These are phyloP conservation scores for Paedocypris sp. DNA, from an alignment of 2,113 vertebrate genomes.

Conservation along the genomic window DNA sequence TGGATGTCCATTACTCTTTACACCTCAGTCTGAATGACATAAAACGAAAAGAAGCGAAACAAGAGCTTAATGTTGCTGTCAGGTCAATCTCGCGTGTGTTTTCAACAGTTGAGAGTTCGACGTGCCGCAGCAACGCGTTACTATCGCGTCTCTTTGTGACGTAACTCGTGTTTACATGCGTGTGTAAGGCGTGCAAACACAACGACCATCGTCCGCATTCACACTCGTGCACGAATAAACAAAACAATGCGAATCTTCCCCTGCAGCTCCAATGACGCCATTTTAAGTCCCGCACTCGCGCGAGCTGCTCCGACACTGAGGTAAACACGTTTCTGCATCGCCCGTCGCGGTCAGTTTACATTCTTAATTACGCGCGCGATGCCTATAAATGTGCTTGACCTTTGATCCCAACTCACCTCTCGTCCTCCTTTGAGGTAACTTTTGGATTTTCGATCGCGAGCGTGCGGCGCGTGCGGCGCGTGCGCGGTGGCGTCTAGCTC, in stretches of 20 bases:
- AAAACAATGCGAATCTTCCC: slow-evolving; percentile 38
- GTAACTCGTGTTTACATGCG: no score
- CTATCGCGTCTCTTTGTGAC: no score
- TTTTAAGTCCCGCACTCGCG: slow-evolving; percentile 17
- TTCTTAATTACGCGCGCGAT: background rate
- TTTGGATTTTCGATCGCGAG: slow-evolving; percentile 31
- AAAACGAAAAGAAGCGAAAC: no score
- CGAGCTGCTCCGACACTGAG: background rate
- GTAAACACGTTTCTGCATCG: background rate
- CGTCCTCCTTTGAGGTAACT: slow-evolving; percentile 26
- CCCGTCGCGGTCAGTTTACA: background rate
- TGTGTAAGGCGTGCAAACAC: no score
- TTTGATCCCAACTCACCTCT: slow-evolving; percentile 17
- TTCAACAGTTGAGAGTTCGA: no score
- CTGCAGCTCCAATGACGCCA: slow-evolving; percentile 27
- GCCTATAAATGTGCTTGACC: background rate
- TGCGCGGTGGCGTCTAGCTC: slow-evolving; percentile 7
- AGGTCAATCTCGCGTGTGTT: no score
- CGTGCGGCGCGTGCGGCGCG: slow-evolving; percentile 24
- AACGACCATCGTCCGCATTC: no score
- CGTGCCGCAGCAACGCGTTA: no score
- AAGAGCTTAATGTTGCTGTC: no score
- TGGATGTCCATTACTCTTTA: no score
- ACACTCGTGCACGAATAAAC: slow-evolving; percentile 40
- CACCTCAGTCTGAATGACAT: no score